These are phyloP conservation scores for Asarcornis scutulata DNA, from an alignment of 2,113 vertebrate species.

Conservation along the genomic window DNA sequence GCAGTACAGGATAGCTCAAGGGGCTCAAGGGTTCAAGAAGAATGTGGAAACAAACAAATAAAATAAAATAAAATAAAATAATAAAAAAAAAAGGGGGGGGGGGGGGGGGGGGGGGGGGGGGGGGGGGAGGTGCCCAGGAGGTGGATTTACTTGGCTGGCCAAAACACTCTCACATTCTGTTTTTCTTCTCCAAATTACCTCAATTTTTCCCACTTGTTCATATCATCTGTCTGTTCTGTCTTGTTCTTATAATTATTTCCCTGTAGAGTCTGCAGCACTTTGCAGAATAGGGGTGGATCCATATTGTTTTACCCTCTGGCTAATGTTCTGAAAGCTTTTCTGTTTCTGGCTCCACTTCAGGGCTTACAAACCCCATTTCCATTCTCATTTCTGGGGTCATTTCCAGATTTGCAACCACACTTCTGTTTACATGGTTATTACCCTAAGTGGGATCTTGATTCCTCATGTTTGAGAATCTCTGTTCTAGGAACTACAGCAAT, in stretches of 20 bases:
- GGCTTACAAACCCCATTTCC: not conserved
- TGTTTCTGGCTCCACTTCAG: not conserved
- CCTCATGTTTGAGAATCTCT: not conserved
- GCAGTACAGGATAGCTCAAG: too few relatives aligned
- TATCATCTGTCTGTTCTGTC: not conserved
- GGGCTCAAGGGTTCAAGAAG: not conserved
- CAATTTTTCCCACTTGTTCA: not conserved
- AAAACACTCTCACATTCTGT: not conserved
- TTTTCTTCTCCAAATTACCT: not conserved
- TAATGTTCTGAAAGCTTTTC: conserved; percentile 12
- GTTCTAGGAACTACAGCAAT: not conserved
- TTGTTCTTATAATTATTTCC: not conserved
- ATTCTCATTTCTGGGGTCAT: not conserved
- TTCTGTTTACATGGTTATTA: not conserved
- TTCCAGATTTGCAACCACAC: not conserved
- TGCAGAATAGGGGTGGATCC: not conserved
- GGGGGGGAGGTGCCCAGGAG: too few relatives aligned
- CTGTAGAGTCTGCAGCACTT: not conserved
- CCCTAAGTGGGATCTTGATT: not conserved
- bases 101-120: too few relatives aligned
- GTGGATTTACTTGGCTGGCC: not conserved
- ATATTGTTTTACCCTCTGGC: not conserved
- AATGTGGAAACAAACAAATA: not conserved
- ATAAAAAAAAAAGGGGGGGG: too few relatives aligned
- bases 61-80: not conserved